Evolutionary conservation across 2,113 vertebrate species (phyloP), one percentile per base, ranked within the genome.

Genomic region (Grammomys dolichurus): DNA sequence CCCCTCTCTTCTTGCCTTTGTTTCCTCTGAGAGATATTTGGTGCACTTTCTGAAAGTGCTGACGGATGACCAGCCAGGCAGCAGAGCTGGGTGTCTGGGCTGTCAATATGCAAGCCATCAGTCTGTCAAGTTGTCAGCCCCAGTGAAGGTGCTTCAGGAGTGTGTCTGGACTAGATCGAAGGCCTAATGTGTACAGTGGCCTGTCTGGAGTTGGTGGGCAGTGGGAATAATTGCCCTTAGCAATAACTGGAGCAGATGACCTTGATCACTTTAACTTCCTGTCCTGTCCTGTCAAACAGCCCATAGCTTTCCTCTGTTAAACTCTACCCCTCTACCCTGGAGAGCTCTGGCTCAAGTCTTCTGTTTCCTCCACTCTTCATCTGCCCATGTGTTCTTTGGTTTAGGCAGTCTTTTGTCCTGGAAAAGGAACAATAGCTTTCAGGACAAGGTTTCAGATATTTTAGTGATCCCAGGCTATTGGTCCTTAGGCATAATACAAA

Each of bases 121-220:
- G 88, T 93, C 80, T 90, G 63, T 96, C 95, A 96, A 88, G 43
- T 87, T 97, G 95, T 96, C 95, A 88, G 81, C 72, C 43, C 3
- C 46, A 2, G 43, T n/a, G 92, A 93, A 93, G 75, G 75, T 33
- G 13, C 31, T 1, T 0, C 70, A 0, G 26, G 73, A 76, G 20
- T 33, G 1, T 1, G 20, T 80, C 60, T 28, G 26, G 40, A 89
- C 33, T 17, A 11, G 76, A 75, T 40, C 0, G 0, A 90, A 93
- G 81, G 26, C 72, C 51, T 48, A 17, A 58, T 69, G 48, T 22
- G 17, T 72, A 46, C 17, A 3, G 67, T 0, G 26, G 78, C 69
- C 86, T 76, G 60, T 75, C 26, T 87, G 76, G 60, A 95, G 33
- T 33, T 36, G 40, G 73, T 73, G 43, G 16, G 40, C 0, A 0